phyloP scores from a whole-genome alignment of 2,888 invertebrate genomes.

The Phortica magna region DNA sequence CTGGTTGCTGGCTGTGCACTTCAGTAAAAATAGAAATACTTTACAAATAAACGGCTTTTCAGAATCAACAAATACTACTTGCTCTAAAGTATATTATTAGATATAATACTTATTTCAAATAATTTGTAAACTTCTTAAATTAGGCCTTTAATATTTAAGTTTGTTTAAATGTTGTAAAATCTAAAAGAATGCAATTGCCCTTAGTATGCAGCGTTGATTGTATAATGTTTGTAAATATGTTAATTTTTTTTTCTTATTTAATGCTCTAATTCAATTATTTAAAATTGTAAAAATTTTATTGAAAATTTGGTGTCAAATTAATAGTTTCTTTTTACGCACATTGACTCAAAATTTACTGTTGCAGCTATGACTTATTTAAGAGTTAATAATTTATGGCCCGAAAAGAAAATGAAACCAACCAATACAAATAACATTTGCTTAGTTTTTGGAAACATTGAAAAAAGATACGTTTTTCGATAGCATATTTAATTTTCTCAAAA shows the following conservation, averaged over 20 bases:
- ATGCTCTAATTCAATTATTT: neutral
- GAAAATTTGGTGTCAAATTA: neutral
- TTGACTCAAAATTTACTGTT: neutral
- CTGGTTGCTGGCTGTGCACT: neutral
- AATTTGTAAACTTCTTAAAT: neutral
- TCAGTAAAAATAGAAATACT: neutral
- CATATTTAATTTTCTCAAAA: conserved; percentile 28
- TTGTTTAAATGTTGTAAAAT: neutral
- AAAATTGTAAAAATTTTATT: conserved; percentile 11
- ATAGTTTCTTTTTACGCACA: neutral
- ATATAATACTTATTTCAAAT: neutral
- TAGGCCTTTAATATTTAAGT: neutral
- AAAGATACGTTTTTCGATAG: neutral
- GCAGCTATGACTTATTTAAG: neutral
- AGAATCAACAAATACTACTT: neutral
- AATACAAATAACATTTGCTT: neutral
- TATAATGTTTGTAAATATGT: conserved; percentile 24
- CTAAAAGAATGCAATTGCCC: neutral
- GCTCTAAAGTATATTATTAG: neutral
- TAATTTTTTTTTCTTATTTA: neutral
- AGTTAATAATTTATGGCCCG: neutral
- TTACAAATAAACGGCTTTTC: neutral
- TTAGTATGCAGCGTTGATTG: neutral
- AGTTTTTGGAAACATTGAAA: neutral
- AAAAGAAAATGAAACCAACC: neutral